Evolutionary conservation across 2,888 invertebrate genomes (phyloP).

Genomic region (Rotaria macrura): DNA sequence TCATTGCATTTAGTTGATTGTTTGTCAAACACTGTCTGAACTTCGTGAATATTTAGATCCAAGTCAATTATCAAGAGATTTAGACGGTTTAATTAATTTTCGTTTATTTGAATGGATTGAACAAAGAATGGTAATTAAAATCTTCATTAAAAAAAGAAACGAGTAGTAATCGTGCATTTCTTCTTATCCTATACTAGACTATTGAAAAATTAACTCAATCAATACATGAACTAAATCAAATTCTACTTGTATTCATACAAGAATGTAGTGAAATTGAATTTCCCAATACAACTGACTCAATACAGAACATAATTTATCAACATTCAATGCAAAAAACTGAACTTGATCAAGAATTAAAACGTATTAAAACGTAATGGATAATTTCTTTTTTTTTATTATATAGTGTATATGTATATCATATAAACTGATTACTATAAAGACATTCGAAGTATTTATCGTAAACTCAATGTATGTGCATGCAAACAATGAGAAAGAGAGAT

Average conservation of each 20-base stretch:
- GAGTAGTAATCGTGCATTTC: not conserved
- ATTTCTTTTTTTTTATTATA: no score
- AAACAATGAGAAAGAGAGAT: no score
- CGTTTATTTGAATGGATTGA: slow-evolving; percentile 91
- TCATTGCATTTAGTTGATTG: slow-evolving; percentile 54
- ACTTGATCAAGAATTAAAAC: not conserved
- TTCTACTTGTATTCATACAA: slow-evolving; percentile 60
- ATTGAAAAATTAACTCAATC: slow-evolving; percentile 20
- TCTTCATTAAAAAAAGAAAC: not conserved
- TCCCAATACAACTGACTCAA: slow-evolving; percentile 81
- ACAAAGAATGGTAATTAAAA: slow-evolving; percentile 67
- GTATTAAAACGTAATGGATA: not conserved
- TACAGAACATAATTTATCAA: slow-evolving; percentile 53
- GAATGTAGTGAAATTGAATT: slow-evolving; percentile 77
- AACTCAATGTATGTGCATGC: no score
- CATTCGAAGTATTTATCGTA: no score
- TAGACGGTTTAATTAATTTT: slow-evolving; percentile 77
- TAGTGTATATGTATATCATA: no score
- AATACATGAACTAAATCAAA: not conserved
- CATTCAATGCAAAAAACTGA: not conserved
- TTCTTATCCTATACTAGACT: not conserved
- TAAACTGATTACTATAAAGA: no score
- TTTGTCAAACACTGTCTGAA: slow-evolving; percentile 73
- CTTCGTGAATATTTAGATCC: slow-evolving; percentile 72
- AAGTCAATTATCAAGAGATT: slow-evolving; percentile 72